Percentiles rank a stretch among this genome's conserved stretches.
Conservation (phyloP, 2,888 invertebrate species). For the Blastobasis adustella region DNA sequence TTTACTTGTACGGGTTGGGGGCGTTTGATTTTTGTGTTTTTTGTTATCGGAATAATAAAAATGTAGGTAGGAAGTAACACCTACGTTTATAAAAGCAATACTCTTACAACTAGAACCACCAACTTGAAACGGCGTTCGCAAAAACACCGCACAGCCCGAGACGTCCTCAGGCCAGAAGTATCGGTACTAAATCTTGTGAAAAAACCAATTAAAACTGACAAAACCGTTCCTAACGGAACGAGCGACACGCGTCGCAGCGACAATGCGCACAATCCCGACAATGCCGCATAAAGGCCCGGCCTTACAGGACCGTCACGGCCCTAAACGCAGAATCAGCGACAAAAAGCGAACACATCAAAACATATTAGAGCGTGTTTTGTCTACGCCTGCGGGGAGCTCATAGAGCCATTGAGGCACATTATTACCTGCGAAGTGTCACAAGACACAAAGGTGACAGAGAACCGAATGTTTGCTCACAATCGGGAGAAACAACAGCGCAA, state of each 20-base stretch:
- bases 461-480: conserved; percentile 43
- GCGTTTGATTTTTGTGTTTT: no score
- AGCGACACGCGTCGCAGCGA: conserved; percentile 41
- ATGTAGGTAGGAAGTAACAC: no score
- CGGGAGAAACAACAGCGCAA: conserved; percentile 31
- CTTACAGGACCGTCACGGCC: conserved; percentile 44
- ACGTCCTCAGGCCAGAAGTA: no score
- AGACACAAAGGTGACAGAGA: conserved; percentile 25
- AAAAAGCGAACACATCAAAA: conserved; percentile 65
- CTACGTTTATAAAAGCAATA: no score
- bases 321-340: conserved; percentile 51
- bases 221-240: conserved; percentile 34
- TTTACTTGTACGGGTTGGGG: no score
- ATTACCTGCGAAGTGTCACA: conserved; percentile 32
- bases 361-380: conserved; percentile 65
- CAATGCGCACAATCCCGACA: conserved; percentile 38
- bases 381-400: conserved; percentile 55
- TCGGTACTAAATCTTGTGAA: neutral
- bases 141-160: no score
- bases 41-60: no score
- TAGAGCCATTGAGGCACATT: conserved; percentile 36
- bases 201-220: neutral
- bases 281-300: conserved; percentile 13
- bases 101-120: no score
- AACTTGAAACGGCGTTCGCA: no score